Evolutionary conservation across 2,888 invertebrate genomes (phyloP).

Genomic region (Teinopalpus imperialis): DNA sequence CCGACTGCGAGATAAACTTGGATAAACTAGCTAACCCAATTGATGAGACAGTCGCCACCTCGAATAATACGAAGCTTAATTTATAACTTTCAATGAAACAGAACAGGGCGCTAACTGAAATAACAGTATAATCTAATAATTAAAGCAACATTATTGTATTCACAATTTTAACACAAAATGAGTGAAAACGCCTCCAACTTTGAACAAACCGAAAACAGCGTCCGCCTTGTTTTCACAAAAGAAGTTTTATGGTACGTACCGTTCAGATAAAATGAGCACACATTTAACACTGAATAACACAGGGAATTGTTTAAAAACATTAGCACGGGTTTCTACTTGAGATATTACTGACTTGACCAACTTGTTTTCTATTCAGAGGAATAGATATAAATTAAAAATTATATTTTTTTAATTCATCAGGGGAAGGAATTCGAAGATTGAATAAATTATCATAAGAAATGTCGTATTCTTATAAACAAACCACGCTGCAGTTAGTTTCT

Average conservation of each 20-base stretch:
- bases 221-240: constrained; percentile 10
- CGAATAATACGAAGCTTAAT: not conserved
- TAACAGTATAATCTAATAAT: constrained; percentile 20
- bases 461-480: no score
- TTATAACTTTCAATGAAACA: not conserved
- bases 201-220: constrained; percentile 13
- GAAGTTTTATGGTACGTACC: constrained; percentile 9
- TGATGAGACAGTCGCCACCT: no score
- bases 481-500: no score
- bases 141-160: constrained; percentile 20
- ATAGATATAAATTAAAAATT: no score
- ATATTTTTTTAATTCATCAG: no score
- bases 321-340: not conserved
- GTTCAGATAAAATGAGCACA: constrained; percentile 8
- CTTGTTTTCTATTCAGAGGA: no score
- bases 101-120: constrained; percentile 8
- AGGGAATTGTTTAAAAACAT: constrained; percentile 4
- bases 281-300: constrained; percentile 8
- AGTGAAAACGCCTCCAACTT: constrained; percentile 14
- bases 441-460: no score
- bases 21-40: no score
- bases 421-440: no score
- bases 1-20: no score
- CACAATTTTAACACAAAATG: constrained; percentile 3
- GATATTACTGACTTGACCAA: not conserved